Evolutionary conservation across 2,888 invertebrate species (phyloP).

Genomic region (Exocentrus adspersus): DNA sequence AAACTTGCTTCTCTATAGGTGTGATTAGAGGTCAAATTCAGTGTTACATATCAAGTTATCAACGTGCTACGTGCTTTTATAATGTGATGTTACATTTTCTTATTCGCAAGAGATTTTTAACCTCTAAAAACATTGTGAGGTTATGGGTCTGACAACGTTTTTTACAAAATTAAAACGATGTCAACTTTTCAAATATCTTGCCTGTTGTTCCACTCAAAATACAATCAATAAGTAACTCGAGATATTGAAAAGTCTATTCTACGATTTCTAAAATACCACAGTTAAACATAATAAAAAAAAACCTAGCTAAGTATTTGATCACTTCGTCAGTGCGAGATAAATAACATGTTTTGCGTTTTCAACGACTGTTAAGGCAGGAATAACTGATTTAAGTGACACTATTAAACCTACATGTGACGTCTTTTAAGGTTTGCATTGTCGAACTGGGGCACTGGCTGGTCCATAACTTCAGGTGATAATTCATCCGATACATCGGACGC

Average conservation of each 20-base stretch:
- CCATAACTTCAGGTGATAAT: conserved; percentile 28
- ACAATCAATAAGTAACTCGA: conserved; percentile 12
- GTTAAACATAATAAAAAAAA: conserved; percentile 6
- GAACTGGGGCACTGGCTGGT: conserved; percentile 20
- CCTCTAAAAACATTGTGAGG: neutral
- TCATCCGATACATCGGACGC: conserved; percentile 25
- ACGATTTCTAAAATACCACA: conserved; percentile 11
- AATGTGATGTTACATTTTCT: no score
- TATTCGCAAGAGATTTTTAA: no score
- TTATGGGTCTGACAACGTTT: neutral
- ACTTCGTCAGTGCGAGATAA: conserved; percentile 13
- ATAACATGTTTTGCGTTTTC: conserved; percentile 6
- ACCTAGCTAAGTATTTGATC: conserved; percentile 10
- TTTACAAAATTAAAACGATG: neutral
- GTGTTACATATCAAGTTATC: no score
- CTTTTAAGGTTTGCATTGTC: conserved; percentile 37
- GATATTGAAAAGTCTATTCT: neutral
- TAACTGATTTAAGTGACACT: conserved; percentile 32
- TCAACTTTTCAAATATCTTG: neutral
- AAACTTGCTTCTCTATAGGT: no score
- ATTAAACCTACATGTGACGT: conserved; percentile 40
- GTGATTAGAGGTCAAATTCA: no score
- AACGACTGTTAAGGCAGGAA: conserved; percentile 36
- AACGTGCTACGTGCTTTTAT: no score
- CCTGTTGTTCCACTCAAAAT: conserved; percentile 1